Evolutionary conservation across 2,113 vertebrate genomes (phyloP), one percentile per base, ranked within the genome.

Genomic region (Thamnaconus septentrionalis): DNA sequence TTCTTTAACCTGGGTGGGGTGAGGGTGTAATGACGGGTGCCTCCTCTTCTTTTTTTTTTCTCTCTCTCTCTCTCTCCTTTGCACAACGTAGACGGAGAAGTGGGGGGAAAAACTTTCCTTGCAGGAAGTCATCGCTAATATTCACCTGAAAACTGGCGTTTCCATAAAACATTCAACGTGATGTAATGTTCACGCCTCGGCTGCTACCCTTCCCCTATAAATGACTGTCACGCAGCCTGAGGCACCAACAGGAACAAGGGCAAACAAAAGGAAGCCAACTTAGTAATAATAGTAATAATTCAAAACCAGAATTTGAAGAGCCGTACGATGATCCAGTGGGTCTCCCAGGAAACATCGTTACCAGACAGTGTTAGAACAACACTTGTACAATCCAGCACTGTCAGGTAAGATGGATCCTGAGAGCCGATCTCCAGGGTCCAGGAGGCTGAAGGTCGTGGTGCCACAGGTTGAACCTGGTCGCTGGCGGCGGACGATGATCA

Each of bases 311-410:
- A 3, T 31, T 9, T 47, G 50, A 40, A 4, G 31, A 52, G 31
- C 45, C 47, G 46, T 7, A 3, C 1, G 69, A 12, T 64, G 85
- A 73, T 8, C 59, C 18, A 56, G 7, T 12, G 87, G 92, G 85
- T 88, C 92, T 63, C 94, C 91, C 96, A 94, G 94, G 92, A 93
- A 99, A 96, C 97, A 99, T 99, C 97, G 96, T 99, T 99, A 99
- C 97, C 97, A 99, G 97, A 99, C 97, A 99, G 97, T 99, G 97
- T 99, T 99, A 99, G 97, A 99, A 93, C 89, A 88, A 85, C 82
- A 92, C 76, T 82, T 66, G 89, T 77, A 92, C 91, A 96, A 91
- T 99, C 97, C 96, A 99, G 94, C 97, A 99, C 97, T 99, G 96
- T 91, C 93, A 85, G 90, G 96, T 99, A 99, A 98, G 97, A 99